Conservation (phyloP, 2,113 vertebrate species). For the Columba janthina region DNA sequence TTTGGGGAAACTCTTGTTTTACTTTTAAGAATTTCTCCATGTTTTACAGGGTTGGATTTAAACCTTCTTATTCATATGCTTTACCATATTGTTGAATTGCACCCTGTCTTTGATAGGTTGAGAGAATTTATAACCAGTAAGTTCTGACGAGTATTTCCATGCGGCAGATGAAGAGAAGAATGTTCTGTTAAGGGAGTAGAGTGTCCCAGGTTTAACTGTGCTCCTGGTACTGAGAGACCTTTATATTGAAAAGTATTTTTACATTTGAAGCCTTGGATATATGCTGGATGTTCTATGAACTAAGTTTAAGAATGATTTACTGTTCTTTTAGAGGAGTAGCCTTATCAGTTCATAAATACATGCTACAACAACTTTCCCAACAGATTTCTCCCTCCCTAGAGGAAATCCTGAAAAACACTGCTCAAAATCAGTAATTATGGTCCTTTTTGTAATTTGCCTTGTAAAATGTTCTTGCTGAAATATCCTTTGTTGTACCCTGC, state of each 20-base stretch:
- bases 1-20: not conserved
- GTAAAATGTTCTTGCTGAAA: slow-evolving; percentile 48
- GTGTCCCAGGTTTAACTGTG: not conserved
- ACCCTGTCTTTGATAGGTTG: not conserved
- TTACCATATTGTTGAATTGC: not conserved
- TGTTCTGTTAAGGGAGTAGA: not conserved
- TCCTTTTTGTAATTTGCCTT: slow-evolving; percentile 45
- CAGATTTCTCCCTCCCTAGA: not conserved
- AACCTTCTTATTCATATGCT: not conserved
- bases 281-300: not conserved
- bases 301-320: not conserved
- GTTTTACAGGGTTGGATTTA: not conserved
- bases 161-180: not conserved
- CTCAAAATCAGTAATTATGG: slow-evolving; percentile 40
- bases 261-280: not conserved
- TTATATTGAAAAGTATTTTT: not conserved
- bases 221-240: not conserved
- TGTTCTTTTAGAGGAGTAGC: not conserved
- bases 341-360: slow-evolving; percentile 11
- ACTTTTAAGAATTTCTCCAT: not conserved
- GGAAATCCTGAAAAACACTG: not conserved
- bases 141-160: not conserved
- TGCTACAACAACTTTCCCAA: slow-evolving; percentile 1
- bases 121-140: not conserved
- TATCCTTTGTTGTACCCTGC: slow-evolving; percentile 18